Evolutionary conservation across 2,888 invertebrate genomes (phyloP).

Genomic region (Balanococcus diminutus): DNA sequence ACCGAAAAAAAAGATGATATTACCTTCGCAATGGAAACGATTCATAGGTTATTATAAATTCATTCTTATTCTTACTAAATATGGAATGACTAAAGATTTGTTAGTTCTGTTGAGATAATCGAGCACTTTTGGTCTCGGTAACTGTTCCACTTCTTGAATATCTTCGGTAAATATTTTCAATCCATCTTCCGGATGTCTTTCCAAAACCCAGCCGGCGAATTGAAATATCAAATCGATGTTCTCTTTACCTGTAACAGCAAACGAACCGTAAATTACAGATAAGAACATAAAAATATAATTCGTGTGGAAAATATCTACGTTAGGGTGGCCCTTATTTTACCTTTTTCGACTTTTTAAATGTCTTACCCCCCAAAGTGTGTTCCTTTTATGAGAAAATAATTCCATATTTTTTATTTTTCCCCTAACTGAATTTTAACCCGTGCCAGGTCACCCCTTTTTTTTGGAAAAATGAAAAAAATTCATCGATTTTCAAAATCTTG

Average conservation of each 20-base stretch:
- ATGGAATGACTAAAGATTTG: slow-evolving; percentile 83
- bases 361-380: too few species aligned
- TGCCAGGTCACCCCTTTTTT: too few species aligned
- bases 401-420: too few species aligned
- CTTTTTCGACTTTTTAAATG: too few species aligned
- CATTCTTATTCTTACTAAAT: slow-evolving; percentile 67
- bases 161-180: slow-evolving; percentile 88
- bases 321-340: too few species aligned
- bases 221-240: slow-evolving; percentile 89
- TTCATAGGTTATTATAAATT: neutral
- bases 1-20: slow-evolving; percentile 47
- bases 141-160: slow-evolving; percentile 81
- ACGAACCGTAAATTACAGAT: too few species aligned
- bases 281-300: too few species aligned
- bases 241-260: slow-evolving; percentile 69
- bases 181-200: slow-evolving; percentile 85
- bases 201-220: slow-evolving; percentile 91
- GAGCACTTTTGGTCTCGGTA: slow-evolving; percentile 86
- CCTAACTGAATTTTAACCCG: too few species aligned
- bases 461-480: too few species aligned
- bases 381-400: too few species aligned
- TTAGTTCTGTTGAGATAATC: slow-evolving; percentile 86
- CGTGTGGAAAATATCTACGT: too few species aligned
- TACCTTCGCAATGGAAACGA: neutral
- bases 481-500: too few species aligned